Conservation (phyloP, 2,888 invertebrate genomes). For the Argyra leucocephala region DNA sequence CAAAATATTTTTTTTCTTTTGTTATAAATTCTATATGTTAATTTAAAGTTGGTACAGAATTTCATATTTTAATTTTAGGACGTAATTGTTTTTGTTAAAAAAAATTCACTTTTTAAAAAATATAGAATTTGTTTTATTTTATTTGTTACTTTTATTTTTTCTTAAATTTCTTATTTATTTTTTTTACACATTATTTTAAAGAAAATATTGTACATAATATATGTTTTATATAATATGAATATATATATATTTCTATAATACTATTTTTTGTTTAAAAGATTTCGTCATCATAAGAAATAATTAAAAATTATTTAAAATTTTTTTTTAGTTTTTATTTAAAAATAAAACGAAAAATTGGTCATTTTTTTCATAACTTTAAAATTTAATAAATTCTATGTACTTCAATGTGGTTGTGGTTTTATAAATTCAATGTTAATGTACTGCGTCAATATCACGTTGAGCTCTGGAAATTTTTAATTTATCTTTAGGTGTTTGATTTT, state of each 20-base stretch:
- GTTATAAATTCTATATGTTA: neutral
- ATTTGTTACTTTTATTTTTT: neutral
- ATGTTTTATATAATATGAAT: neutral
- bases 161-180: neutral
- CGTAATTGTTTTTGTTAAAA: neutral
- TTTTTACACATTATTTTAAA: neutral
- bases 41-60: neutral
- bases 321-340: neutral
- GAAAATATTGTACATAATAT: neutral
- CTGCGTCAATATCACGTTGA: slow-evolving; percentile 84
- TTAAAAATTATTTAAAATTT: neutral
- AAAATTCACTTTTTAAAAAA: neutral
- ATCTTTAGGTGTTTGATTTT: slow-evolving; percentile 83
- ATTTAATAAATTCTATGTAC: neutral
- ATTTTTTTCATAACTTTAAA: neutral
- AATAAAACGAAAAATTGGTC: neutral
- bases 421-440: slow-evolving; percentile 43
- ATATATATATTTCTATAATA: neutral
- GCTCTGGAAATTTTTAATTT: slow-evolving; percentile 93
- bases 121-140: neutral
- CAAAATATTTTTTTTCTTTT: neutral
- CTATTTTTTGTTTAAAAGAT: neutral
- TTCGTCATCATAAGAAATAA: neutral
- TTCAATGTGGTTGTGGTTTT: neutral
- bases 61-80: neutral